Conservation (phyloP, 2,888 invertebrate genomes). For the Thymelicus lineola region DNA sequence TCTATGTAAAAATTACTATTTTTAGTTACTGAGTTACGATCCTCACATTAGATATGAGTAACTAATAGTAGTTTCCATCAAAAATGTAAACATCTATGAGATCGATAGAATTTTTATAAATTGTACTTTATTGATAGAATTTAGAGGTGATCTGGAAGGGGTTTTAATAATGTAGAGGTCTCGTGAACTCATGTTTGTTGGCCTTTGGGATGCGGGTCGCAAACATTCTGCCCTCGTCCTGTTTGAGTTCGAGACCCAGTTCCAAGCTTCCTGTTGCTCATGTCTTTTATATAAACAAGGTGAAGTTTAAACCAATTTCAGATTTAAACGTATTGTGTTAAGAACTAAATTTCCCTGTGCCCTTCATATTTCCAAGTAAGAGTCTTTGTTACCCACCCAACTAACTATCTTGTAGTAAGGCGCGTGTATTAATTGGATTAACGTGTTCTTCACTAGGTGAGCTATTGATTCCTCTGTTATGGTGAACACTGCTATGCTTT, state of each 20-base stretch:
- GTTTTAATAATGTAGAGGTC: constrained; percentile 18
- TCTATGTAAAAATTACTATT: no score
- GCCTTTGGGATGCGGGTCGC: constrained; percentile 36
- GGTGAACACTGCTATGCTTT: constrained; percentile 10
- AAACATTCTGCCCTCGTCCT: constrained; percentile 36
- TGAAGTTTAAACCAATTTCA: constrained; percentile 1
- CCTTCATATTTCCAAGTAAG: not conserved
- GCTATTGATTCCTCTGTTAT: constrained; percentile 16
- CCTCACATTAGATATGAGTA: no score
- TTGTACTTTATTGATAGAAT: not conserved
- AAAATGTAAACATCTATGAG: no score
- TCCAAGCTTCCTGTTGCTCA: constrained; percentile 40
- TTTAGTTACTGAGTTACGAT: no score
- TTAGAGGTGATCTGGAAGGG: constrained; percentile 3
- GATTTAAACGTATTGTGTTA: not conserved
- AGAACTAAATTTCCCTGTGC: constrained; percentile 3
- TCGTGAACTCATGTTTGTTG: constrained; percentile 28
- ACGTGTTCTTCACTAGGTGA: constrained; percentile 20
- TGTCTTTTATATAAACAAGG: constrained; percentile 28
- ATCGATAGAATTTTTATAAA: no score
- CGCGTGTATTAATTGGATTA: constrained; percentile 32
- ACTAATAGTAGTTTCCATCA: no score
- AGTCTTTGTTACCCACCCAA: constrained; percentile 15
- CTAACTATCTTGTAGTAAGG: constrained; percentile 27
- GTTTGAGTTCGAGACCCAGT: constrained; percentile 42